Evolutionary conservation across 2,888 invertebrate species (phyloP), one percentile per base, ranked within the genome.

Genomic region (Tipula unca): DNA sequence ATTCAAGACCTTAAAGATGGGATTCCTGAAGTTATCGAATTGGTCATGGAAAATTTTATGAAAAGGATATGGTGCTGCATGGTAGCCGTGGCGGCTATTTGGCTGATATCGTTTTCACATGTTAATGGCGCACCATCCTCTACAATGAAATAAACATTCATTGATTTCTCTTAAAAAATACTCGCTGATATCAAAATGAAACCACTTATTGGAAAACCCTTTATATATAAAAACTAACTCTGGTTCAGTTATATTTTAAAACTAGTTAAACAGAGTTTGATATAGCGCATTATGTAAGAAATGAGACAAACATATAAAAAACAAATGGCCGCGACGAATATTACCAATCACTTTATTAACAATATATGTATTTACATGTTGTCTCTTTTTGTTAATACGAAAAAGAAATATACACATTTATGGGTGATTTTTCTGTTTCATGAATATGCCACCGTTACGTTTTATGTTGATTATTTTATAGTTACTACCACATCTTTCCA

Each of bases 261-360:
- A 5, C n/a, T 25, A 25, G 69, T 13, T 69, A 69, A 69, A 69
- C 3, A 2, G 25, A 69, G 69, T 25, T 25, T 25, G 25, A 69
- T 69, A 25, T 69, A 69, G 8, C 10, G 14, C 8, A 25, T 25
- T 25, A 3, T 25, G 8, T 69, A 69, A 69, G 69, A 69, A 48
- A 69, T 69, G 69, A 69, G 25, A 69, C 69, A 69, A 69, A 20
- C 25, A 69, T 25, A 8, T 20, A 69, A 69, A 69, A 69, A 69
- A 54, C 17, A 69, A 20, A 85, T 85, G 69, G 85, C 69, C 54
- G 54, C 32, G 13, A 85, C 29, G 29, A 82, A 35, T 32, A 25
- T 20, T 54, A 69, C 69, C 69, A 69, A 85, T 85, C 69, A 85
- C 85, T 54, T 85, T 35, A 69, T 54, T 17, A 17, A 85, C 32